These are phyloP conservation scores for Podilymbus podiceps DNA, from an alignment of 2,113 vertebrate genomes.

Conservation along the genomic window DNA sequence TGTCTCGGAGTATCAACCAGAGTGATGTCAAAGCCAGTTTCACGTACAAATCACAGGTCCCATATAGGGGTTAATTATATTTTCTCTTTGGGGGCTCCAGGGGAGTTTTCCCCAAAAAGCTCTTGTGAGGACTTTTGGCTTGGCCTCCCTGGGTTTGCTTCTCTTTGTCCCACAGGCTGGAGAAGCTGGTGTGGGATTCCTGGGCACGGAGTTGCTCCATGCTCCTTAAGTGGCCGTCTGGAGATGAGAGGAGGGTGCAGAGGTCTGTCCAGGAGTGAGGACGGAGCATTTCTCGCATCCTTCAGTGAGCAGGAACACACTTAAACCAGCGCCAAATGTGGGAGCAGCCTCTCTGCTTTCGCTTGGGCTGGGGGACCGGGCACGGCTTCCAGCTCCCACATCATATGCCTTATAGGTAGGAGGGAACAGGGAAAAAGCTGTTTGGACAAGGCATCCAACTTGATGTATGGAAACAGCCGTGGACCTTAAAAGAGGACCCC, in stretches of 20 bases:
- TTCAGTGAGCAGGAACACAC: not conserved
- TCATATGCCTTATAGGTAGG: fast-evolving
- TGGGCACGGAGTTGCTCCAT: not conserved
- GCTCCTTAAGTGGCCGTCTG: not conserved
- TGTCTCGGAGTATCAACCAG: not conserved
- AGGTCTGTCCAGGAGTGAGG: not conserved
- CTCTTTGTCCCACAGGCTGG: not conserved
- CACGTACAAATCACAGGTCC: not conserved
- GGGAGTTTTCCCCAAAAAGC: not conserved
- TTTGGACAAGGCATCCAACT: not conserved
- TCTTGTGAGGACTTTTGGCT: not conserved
- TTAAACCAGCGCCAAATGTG: not conserved
- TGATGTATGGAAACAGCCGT: not conserved
- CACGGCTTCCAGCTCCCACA: not conserved
- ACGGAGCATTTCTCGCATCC: not conserved
- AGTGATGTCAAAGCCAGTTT: not conserved
- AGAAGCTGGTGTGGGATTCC: not conserved
- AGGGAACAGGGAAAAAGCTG: not conserved
- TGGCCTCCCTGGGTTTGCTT: not conserved
- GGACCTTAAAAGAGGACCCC: not conserved
- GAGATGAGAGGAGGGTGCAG: not conserved
- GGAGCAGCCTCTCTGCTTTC: not conserved
- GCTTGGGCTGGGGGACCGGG: not conserved
- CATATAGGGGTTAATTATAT: not conserved
- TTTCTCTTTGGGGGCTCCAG: not conserved